Conservation (phyloP, 2,797 vertebrate species). For the Melanogrammus aeglefinus region DNA sequence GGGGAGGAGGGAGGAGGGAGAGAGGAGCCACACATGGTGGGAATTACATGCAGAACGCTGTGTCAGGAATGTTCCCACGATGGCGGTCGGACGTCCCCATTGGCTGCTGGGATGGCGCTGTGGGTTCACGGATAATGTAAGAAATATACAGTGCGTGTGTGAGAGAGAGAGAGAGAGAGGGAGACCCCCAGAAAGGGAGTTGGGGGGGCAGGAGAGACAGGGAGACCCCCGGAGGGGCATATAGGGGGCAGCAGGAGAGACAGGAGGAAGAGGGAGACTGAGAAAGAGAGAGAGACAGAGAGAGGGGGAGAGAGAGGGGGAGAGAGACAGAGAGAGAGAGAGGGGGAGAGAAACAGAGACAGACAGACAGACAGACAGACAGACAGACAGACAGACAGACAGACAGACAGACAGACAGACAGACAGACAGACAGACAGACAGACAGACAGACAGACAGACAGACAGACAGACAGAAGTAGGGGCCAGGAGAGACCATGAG, state of each 20-base stretch:
- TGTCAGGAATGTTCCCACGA: slow-evolving; percentile 77
- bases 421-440: neutral
- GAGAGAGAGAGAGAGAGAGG: neutral
- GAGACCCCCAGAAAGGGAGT: too few species aligned
- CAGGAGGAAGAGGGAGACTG: too few species aligned
- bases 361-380: slow-evolving; percentile 16
- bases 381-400: slow-evolving; percentile 7
- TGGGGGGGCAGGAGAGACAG: too few species aligned
- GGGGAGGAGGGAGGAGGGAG: slow-evolving; percentile 8
- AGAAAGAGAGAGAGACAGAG: too few species aligned
- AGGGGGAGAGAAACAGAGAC: neutral
- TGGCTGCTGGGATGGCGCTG: slow-evolving; percentile 28
- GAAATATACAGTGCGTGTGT: slow-evolving; percentile 36
- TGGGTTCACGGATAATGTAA: slow-evolving; percentile 58
- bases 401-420: slow-evolving; percentile 21
- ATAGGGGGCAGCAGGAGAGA: too few species aligned
- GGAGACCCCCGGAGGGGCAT: too few species aligned
- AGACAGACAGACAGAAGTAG: slow-evolving; percentile 24
- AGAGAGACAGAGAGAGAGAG: too few species aligned
- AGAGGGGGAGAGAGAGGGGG: too few species aligned
- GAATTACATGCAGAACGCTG: slow-evolving; percentile 71
- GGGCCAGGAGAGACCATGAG: too few species aligned
- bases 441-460: neutral
- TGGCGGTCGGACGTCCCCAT: slow-evolving; percentile 54
- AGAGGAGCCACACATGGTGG: slow-evolving; percentile 66